Evolutionary conservation across 2,113 vertebrate genomes (phyloP).

Genomic region (Tragelaphus strepsiceros): DNA sequence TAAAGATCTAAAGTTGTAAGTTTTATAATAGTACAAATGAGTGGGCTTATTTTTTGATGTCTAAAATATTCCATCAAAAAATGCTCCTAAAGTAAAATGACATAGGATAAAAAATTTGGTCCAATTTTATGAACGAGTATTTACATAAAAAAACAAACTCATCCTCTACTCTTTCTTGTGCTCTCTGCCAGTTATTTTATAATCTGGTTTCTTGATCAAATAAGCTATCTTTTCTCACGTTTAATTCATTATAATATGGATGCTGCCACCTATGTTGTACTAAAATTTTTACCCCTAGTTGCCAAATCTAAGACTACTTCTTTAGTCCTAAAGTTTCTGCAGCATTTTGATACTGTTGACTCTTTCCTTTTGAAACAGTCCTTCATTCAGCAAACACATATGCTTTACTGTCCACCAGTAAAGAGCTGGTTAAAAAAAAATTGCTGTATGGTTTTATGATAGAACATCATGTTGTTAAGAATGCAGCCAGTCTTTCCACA

Average conservation of each 20-base stretch:
- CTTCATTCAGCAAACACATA: neutral
- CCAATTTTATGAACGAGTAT: neutral
- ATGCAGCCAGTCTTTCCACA: neutral
- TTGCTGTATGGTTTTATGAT: neutral
- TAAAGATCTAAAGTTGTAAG: neutral
- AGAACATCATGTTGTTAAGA: neutral
- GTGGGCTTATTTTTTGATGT: neutral
- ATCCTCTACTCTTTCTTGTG: neutral
- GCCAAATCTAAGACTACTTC: neutral
- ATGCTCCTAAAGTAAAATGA: neutral
- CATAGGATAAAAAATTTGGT: neutral
- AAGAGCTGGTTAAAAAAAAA: slow-evolving; percentile 1
- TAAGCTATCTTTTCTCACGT: neutral
- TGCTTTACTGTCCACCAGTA: neutral
- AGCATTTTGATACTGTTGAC: neutral
- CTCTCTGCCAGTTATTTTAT: neutral
- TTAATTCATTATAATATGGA: neutral
- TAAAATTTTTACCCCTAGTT: neutral
- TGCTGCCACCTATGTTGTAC: neutral
- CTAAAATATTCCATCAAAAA: slow-evolving; percentile 1
- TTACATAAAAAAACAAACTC: neutral
- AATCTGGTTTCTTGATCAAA: neutral
- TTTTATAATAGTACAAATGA: neutral
- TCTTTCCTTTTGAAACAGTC: neutral
- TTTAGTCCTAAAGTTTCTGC: neutral